Base-by-base conservation (phyloP, 2,113 vertebrate genomes). In the Fulmarus glacialis region DNA sequence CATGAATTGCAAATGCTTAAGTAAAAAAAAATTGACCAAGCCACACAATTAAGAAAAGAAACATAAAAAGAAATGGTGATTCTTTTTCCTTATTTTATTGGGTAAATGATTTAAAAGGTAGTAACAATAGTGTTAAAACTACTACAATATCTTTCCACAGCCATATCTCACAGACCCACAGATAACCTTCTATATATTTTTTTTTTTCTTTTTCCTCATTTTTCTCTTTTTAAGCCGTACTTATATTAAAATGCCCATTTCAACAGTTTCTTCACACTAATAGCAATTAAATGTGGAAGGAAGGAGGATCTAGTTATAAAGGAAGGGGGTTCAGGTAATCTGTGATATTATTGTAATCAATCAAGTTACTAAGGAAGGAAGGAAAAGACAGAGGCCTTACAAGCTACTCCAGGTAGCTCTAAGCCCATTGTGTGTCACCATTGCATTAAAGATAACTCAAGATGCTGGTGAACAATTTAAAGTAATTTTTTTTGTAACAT, bases 71-170 rank as follows among this genome's bases (percentile, higher is more conserved):
- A 94, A 97, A 81, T 91, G 20, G 88, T 94, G 72, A 82, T 93
- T 98, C 55, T 87, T 98, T 98, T 98, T 99, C 98, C 96, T 98
- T 98, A 98, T 98, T 99, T 99, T 99, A 99, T 99, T 99, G 99
- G 99, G 99, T 99, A 99, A 99, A 99, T 99, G 99, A 99, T 99
- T 99, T 99, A 99, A 99, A 99, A 99, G 98, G 99, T 99, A 99
- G 99, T 99, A 99, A 99, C 99, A 99, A 99, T 99, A 99, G 98
- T 99, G 99, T 99, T 99, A 99, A 99, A 99, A 99, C 98, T 98
- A 99, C 99, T 99, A 99, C 99, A 99, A 99, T 99, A 99, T 99
- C 99, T 99, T 99, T 98, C 99, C 99, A 99, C 99, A 99, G 98
- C 99, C 99, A 99, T 99, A 98, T 98, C 99, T 99, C 99, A 99